Evolutionary conservation across 2,888 invertebrate genomes (phyloP).

Genomic region (Eupithecia abbreviata): DNA sequence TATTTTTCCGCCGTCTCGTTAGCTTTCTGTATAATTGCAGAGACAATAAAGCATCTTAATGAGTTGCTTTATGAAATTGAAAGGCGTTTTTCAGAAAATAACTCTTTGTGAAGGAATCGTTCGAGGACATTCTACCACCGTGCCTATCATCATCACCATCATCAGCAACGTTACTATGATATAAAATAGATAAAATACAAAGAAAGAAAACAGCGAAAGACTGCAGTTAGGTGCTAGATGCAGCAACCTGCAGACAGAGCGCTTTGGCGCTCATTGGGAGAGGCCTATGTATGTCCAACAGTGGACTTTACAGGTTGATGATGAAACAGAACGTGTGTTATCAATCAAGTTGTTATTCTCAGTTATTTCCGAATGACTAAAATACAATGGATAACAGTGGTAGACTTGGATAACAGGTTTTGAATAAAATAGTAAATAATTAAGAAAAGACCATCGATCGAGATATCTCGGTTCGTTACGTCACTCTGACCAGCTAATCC

Average conservation of each 20-base stretch:
- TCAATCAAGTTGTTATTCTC: no score
- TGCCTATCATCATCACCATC: background rate
- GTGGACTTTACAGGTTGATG: no score
- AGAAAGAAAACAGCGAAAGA: no score
- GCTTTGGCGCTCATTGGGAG: no score
- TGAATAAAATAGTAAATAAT: background rate
- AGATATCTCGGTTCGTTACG: background rate
- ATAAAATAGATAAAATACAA: no score
- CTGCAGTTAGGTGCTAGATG: no score
- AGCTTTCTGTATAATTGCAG: constrained; percentile 4
- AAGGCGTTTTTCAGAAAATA: background rate
- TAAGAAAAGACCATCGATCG: background rate
- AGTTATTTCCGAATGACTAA: no score
- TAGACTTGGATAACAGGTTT: no score
- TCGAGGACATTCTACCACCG: background rate
- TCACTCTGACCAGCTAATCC: background rate
- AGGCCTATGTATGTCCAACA: no score
- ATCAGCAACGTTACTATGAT: background rate
- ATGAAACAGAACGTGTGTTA: no score
- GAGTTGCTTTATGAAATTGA: background rate
- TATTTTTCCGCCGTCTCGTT: background rate
- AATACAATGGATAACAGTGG: no score
- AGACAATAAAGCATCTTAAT: background rate
- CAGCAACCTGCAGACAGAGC: no score
- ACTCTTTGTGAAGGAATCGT: background rate